Conservation (phyloP, 2,113 vertebrate genomes). For the Brachypodius melanocephalos region DNA sequence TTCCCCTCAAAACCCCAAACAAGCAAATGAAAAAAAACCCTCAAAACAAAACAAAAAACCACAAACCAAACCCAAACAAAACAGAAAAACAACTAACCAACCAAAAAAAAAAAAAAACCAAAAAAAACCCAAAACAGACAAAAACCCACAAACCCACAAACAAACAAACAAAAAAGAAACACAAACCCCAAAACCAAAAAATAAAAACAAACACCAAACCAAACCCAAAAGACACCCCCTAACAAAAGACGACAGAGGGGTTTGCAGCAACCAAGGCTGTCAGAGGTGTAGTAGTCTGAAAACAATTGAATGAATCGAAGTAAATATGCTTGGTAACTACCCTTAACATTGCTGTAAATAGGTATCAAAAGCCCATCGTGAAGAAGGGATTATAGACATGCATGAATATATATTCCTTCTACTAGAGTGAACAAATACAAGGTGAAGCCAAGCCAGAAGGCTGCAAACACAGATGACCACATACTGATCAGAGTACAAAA, state of each 20-base stretch:
- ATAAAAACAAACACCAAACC: background rate
- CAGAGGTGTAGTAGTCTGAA: background rate
- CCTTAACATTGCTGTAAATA: background rate
- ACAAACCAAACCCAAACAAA: background rate
- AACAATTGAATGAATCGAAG: background rate
- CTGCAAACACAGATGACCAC: background rate
- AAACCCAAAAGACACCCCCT: rapidly evolving
- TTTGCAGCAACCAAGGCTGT: background rate
- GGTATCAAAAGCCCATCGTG: background rate
- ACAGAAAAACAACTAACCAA: background rate
- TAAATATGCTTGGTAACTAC: background rate
- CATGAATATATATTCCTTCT: background rate
- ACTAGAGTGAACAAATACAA: background rate
- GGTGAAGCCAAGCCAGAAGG: background rate
- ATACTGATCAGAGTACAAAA: background rate
- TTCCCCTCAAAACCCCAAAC: background rate
- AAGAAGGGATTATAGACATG: background rate
- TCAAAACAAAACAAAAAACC: background rate
- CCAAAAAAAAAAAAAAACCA: no score
- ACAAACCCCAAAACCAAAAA: background rate
- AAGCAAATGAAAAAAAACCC: background rate
- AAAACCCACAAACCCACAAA: background rate
- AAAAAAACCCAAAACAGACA: no score
- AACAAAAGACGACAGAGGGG: background rate
- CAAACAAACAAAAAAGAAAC: background rate